Evolutionary conservation across 2,888 invertebrate species (phyloP).

Genomic region (Troides oblongomaculatus): DNA sequence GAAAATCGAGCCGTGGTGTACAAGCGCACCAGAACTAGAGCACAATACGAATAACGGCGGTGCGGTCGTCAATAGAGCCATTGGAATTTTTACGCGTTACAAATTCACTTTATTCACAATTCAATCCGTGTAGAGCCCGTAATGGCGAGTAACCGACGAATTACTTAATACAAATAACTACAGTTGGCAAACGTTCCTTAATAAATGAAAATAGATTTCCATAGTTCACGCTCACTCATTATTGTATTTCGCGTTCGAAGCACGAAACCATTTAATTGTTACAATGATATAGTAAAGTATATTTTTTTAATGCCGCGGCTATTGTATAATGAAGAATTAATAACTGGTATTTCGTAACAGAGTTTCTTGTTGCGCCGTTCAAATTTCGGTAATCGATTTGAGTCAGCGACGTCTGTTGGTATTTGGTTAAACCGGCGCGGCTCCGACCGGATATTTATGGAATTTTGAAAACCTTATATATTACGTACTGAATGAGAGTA

Average conservation of each 20-base stretch:
- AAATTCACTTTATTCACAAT: conserved; percentile 46
- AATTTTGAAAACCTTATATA: conserved; percentile 47
- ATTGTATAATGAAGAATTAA: conserved; percentile 21
- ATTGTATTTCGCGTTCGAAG: neutral
- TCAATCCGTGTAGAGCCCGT: conserved; percentile 18
- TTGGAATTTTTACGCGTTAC: conserved; percentile 49
- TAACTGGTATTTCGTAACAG: conserved; percentile 34
- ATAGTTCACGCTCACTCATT: conserved; percentile 10
- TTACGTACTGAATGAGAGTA: neutral
- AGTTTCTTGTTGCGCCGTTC: conserved; percentile 45
- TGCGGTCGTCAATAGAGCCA: conserved; percentile 44
- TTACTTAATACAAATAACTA: conserved; percentile 12
- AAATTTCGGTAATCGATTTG: conserved; percentile 65
- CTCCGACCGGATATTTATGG: conserved; percentile 56
- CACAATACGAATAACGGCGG: conserved; percentile 32
- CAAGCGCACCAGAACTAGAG: conserved; percentile 42
- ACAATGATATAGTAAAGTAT: conserved; percentile 9
- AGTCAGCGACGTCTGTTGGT: conserved; percentile 67
- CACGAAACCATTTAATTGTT: conserved; percentile 15
- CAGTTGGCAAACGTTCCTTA: conserved; percentile 17
- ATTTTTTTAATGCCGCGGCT: neutral
- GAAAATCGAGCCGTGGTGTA: conserved; percentile 51
- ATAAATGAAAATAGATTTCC: conserved; percentile 12
- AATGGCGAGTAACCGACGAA: conserved; percentile 17
- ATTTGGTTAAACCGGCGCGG: conserved; percentile 49